A percentile compares a stretch with the other conserved stretches of the same genome.
Evolutionary conservation across 2,888 invertebrate genomes (phyloP).

Genomic region (Acleris holmiana): DNA sequence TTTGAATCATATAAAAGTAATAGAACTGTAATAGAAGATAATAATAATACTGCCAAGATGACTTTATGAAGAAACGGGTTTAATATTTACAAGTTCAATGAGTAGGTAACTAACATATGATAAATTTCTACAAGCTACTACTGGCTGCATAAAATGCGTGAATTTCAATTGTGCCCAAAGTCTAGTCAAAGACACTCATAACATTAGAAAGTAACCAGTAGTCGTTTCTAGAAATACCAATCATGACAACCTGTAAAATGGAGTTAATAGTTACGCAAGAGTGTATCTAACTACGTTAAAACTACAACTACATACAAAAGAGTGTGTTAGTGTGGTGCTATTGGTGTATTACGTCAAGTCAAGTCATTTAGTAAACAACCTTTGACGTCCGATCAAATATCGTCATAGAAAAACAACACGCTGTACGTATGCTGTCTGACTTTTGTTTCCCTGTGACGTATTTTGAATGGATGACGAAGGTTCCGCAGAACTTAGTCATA

Average conservation of each 20-base stretch:
- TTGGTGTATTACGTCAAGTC: constrained; percentile 12
- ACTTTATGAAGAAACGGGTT: no score
- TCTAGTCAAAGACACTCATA: neutral
- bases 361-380: constrained; percentile 2
- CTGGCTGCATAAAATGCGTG: neutral
- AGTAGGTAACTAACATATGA: no score
- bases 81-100: no score
- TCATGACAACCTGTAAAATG: neutral
- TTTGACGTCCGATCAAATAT: neutral
- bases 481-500: constrained; percentile 47
- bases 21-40: no score
- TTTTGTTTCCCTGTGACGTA: neutral
- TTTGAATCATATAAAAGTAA: no score
- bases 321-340: constrained; percentile 46
- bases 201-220: neutral
- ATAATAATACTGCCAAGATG: no score
- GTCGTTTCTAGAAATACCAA: neutral
- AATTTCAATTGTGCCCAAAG: neutral
- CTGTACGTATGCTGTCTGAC: neutral
- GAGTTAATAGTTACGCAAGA: constrained; percentile 12
- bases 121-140: neutral
- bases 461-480: constrained; percentile 17
- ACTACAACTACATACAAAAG: constrained; percentile 40
- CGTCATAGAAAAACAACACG: neutral
- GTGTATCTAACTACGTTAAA: constrained; percentile 37